Evolutionary conservation across 1,140 invertebrate species (phyloP).

Genomic region (Procambarus virginalis): DNA sequence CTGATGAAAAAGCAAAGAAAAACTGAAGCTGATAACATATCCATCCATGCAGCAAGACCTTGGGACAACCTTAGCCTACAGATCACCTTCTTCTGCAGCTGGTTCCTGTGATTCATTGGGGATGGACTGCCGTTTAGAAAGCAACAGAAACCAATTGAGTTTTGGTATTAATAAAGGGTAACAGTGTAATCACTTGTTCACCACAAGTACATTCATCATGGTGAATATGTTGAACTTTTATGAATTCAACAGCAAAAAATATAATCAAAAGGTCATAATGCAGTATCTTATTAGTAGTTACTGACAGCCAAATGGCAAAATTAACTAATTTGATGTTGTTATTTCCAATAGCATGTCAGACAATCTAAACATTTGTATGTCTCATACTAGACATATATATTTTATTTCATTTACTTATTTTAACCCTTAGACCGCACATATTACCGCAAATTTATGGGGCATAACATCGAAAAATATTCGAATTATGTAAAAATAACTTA

Average conservation of each 20-base stretch:
- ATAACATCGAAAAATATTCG: too few species aligned
- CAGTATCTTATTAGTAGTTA: background rate
- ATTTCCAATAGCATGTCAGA: background rate
- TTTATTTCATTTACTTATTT: too few species aligned
- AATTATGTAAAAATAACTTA: too few species aligned
- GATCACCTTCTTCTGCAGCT: slow-evolving; percentile 52
- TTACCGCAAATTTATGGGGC: too few species aligned
- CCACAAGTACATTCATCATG: background rate
- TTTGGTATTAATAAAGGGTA: slow-evolving; percentile 1
- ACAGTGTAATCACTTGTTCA: background rate
- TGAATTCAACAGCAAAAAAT: background rate
- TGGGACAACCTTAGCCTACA: slow-evolving; percentile 49
- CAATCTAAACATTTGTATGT: background rate
- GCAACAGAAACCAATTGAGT: slow-evolving; percentile 42
- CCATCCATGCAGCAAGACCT: slow-evolving; percentile 53
- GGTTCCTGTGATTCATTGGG: slow-evolving; percentile 53
- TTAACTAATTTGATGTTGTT: background rate
- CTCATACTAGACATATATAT: background rate
- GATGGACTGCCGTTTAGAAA: slow-evolving; percentile 53
- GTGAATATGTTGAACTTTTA: background rate
- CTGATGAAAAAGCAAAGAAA: slow-evolving; percentile 17
- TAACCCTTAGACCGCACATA: too few species aligned
- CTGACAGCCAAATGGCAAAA: background rate
- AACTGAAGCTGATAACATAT: slow-evolving; percentile 8
- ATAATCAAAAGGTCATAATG: background rate